Percentiles rank a stretch among this genome's conserved stretches.
phyloP scores from a whole-genome alignment of 2,797 vertebrate genomes.

The Sebastes goodei region DNA sequence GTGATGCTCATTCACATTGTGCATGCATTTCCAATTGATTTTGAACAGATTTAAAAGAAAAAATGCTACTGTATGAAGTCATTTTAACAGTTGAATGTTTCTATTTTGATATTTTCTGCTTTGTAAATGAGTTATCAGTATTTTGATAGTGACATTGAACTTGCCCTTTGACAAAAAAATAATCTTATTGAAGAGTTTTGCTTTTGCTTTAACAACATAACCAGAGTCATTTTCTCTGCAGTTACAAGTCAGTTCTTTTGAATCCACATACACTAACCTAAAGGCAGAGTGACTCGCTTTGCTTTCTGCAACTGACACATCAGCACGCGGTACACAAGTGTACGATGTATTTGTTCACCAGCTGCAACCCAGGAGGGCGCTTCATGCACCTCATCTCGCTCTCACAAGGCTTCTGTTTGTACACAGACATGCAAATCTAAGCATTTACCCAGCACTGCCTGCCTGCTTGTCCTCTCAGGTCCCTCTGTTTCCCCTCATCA shows the following conservation, averaged over 20 bases:
- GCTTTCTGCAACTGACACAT: conserved; percentile 49
- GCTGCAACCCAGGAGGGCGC: conserved; percentile 50
- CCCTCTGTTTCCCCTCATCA: conserved; percentile 48
- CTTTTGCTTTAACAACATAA: conserved; percentile 42
- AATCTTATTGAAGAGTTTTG: conserved; percentile 39
- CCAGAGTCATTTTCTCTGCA: conserved; percentile 35
- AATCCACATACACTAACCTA: conserved; percentile 70
- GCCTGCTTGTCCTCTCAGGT: conserved; percentile 73
- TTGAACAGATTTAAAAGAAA: conserved; percentile 42
- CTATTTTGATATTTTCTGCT: conserved; percentile 60
- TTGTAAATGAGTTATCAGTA: conserved; percentile 66
- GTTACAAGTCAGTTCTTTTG: conserved; percentile 40
- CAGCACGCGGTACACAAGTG: conserved; percentile 38
- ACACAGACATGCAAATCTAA: conserved; percentile 66
- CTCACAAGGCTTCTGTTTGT: conserved; percentile 72
- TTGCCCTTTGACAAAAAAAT: conserved; percentile 54
- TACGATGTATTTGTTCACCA: conserved; percentile 60
- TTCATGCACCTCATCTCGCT: conserved; percentile 41
- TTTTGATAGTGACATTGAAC: conserved; percentile 51
- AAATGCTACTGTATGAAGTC: conserved; percentile 72
- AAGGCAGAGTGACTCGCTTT: conserved; percentile 35
- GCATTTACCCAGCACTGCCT: conserved; percentile 68
- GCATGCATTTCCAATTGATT: conserved; percentile 69
- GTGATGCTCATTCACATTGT: conserved; percentile 50
- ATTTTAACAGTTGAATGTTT: conserved; percentile 63